Evolutionary conservation across 1,140 invertebrate species (phyloP).

Genomic region (Neodiprion virginianus): DNA sequence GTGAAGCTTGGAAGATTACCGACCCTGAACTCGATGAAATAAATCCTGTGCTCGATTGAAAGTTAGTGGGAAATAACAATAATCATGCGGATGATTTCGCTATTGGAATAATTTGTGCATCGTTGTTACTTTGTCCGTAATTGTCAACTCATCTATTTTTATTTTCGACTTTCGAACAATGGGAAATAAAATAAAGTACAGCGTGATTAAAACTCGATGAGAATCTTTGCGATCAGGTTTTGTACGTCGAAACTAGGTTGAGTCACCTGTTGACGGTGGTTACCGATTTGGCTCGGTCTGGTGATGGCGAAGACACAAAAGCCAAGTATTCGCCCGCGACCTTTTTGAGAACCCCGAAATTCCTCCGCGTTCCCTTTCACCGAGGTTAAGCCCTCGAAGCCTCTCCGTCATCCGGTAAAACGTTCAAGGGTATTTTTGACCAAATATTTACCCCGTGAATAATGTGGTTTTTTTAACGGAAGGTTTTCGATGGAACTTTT

Average conservation of each 20-base stretch:
- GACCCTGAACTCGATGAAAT: not conserved
- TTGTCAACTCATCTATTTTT: not conserved
- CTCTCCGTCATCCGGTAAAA: too few species aligned
- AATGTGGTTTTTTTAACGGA: too few species aligned
- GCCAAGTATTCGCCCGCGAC: not conserved
- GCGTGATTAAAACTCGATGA: too few species aligned
- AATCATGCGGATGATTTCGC: too few species aligned
- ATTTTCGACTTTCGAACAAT: not conserved
- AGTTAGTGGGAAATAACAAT: too few species aligned
- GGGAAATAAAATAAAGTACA: too few species aligned
- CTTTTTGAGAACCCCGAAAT: not conserved
- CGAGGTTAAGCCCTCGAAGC: not conserved
- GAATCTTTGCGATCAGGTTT: not conserved
- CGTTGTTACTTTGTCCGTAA: too few species aligned
- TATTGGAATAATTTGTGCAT: too few species aligned
- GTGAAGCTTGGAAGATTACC: not conserved
- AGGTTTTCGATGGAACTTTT: too few species aligned
- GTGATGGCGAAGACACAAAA: not conserved
- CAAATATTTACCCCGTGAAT: too few species aligned
- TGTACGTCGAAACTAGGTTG: not conserved
- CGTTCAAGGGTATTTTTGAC: too few species aligned
- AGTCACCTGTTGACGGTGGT: not conserved
- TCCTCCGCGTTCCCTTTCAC: not conserved
- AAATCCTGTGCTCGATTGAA: too few species aligned
- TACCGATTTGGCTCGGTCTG: not conserved